These are phyloP conservation scores for Hofmannophila pseudospretella DNA, from an alignment of 2,888 invertebrate genomes.

Conservation along the genomic window DNA sequence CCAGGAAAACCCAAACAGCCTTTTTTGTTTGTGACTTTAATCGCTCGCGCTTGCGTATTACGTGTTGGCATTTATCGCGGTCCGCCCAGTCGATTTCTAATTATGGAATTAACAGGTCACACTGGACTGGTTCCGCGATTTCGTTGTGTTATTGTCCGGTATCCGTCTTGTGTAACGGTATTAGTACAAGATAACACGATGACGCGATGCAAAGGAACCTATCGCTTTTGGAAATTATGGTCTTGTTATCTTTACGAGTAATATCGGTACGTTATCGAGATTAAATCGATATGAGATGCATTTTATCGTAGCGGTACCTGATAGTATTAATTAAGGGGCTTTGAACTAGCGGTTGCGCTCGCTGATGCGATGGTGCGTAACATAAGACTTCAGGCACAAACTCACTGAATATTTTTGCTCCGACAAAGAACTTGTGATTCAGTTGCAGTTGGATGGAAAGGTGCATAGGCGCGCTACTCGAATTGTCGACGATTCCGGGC, in stretches of 20 bases:
- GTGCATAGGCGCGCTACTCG: too few relatives aligned
- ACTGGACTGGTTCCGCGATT: slow-evolving; percentile 16
- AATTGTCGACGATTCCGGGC: too few relatives aligned
- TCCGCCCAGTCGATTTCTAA: slow-evolving; percentile 35
- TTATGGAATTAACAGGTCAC: slow-evolving; percentile 22
- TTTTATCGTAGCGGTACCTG: slow-evolving; percentile 26
- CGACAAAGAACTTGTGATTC: neutral
- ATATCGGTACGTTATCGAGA: slow-evolving; percentile 1
- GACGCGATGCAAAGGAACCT: slow-evolving; percentile 2
- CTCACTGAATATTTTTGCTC: neutral
- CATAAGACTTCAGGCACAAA: slow-evolving; percentile 14
- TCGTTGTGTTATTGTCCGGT: slow-evolving; percentile 16
- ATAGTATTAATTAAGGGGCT: slow-evolving; percentile 46
- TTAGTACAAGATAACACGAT: slow-evolving; percentile 9
- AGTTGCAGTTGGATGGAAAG: too few relatives aligned
- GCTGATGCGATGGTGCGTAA: slow-evolving; percentile 30
- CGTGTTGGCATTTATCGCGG: slow-evolving; percentile 25
- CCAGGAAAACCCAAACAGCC: slow-evolving; percentile 12
- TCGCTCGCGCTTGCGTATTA: slow-evolving; percentile 36
- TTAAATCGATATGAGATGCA: neutral
- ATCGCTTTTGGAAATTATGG: neutral
- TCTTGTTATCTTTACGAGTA: neutral
- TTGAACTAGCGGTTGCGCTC: slow-evolving; percentile 38
- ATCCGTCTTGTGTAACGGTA: slow-evolving; percentile 17
- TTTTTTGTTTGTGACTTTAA: slow-evolving; percentile 30